phyloP scores from a whole-genome alignment of 2,797 vertebrate genomes.

The Peromyscus nudipes region DNA sequence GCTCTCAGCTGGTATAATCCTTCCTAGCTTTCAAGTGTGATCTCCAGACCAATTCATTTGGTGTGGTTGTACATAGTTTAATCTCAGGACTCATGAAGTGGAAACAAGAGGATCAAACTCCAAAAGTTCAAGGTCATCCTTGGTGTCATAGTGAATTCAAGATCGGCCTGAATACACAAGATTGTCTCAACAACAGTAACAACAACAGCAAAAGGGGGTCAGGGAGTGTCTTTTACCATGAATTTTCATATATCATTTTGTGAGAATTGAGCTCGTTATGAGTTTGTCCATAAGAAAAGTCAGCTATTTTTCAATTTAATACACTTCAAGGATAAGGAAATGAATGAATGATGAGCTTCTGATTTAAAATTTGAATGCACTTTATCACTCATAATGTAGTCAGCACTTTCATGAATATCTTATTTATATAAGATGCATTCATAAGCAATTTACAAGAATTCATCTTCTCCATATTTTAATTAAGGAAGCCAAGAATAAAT shows the following conservation, averaged over 20 bases:
- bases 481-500: conserved; percentile 73
- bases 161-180: not conserved
- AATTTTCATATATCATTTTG: not conserved
- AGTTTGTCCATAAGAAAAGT: not conserved
- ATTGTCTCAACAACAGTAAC: not conserved
- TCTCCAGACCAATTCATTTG: not conserved
- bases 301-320: conserved; percentile 50
- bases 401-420: conserved; percentile 68
- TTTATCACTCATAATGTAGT: conserved; percentile 62
- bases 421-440: conserved; percentile 75
- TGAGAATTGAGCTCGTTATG: not conserved
- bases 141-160: not conserved
- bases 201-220: not conserved
- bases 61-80: not conserved
- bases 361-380: conserved; percentile 70
- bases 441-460: conserved; percentile 64
- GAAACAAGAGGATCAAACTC: not conserved
- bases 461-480: conserved; percentile 73
- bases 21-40: not conserved
- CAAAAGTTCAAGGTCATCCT: not conserved
- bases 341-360: conserved; percentile 64
- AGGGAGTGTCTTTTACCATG: not conserved
- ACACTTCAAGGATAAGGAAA: conserved; percentile 28
- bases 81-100: not conserved
- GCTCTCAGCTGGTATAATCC: not conserved